Conservation (phyloP, 2,888 invertebrate species). For the Gryllus longicercus region DNA sequence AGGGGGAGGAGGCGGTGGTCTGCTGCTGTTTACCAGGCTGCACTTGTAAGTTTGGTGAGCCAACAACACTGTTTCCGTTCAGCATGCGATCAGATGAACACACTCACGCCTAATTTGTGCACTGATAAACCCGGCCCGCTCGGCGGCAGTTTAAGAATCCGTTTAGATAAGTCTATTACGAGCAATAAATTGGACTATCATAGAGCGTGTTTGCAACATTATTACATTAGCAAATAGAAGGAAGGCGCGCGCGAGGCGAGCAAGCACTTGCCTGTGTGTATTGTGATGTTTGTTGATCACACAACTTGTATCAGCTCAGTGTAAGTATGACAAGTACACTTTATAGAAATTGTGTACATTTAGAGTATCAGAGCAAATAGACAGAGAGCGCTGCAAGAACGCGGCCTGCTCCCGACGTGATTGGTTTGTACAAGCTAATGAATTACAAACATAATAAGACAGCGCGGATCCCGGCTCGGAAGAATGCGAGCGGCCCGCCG, state of each 20-base stretch:
- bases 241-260: conserved; percentile 8
- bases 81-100: conserved; percentile 17
- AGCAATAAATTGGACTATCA: conserved; percentile 17
- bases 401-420: conserved; percentile 17
- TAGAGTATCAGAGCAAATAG: conserved; percentile 17
- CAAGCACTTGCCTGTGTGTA: conserved; percentile 17
- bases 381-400: conserved; percentile 17
- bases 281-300: conserved; percentile 17
- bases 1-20: not conserved
- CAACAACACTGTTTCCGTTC: conserved; percentile 10
- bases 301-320: conserved; percentile 17
- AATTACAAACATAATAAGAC: conserved; percentile 17
- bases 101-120: not conserved
- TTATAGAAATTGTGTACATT: conserved; percentile 17
- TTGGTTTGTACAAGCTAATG: conserved; percentile 11
- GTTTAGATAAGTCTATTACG: conserved; percentile 17
- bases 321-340: conserved; percentile 17
- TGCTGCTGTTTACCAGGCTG: conserved; percentile 17
- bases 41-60: conserved; percentile 17
- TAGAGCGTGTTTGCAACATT: not conserved
- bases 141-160: not conserved
- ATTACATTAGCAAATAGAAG: conserved; percentile 17
- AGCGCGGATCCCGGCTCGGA: not conserved
- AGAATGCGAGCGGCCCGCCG: not conserved
- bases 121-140: not conserved